Evolutionary conservation across 2,888 invertebrate species (phyloP), one percentile per base, ranked within the genome.

Genomic region (Seira sanloemensis): DNA sequence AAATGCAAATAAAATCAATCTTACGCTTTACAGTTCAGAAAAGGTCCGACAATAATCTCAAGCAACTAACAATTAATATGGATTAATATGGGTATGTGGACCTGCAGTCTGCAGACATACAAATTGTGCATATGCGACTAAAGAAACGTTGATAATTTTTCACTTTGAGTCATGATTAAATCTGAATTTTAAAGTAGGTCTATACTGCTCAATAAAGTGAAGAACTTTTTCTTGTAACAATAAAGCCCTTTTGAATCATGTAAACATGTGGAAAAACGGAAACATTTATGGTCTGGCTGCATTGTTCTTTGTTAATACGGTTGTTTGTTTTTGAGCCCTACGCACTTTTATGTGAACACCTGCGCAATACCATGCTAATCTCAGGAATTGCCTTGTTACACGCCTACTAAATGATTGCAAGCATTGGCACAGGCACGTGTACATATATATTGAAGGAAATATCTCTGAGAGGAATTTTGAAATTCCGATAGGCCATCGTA

Each of bases 361-460:
- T 78, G 67, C 69, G 68, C 50, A 68, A 1, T 12, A 37, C 37
- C 12, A 37, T 37, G 37, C 37, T 37, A 7, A 12, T 37, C 37
- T 37, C 12, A 37, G 5, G 37, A 37, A 37, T 69, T 75, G 54
- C 75, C 74, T 76, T 71, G 71, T 76, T 62, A 50, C 24, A 65
- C 81, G 76, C 81, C 81, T 66, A 82, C 81, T 21, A 50, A 1
- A 77, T 23, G 27, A 54, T 26, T 65, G 65, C 25, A 21, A 75
- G n/a, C 26, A 19, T 7, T 21, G 71, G 76, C 81, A 82, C 76
- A 71, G 71, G 81, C 76, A 37, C 37, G 37, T 37, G 37, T 12
- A 37, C 37, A 7, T 37, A 37, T 37, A 37, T 12, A n/a, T n/a
- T n/a, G n/a, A n/a, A n/a, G n/a, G n/a, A 37, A 37, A 37, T 37